These are phyloP conservation scores for Cranoglanis bouderius DNA, from an alignment of 2,113 vertebrate genomes.

Conservation along the genomic window DNA sequence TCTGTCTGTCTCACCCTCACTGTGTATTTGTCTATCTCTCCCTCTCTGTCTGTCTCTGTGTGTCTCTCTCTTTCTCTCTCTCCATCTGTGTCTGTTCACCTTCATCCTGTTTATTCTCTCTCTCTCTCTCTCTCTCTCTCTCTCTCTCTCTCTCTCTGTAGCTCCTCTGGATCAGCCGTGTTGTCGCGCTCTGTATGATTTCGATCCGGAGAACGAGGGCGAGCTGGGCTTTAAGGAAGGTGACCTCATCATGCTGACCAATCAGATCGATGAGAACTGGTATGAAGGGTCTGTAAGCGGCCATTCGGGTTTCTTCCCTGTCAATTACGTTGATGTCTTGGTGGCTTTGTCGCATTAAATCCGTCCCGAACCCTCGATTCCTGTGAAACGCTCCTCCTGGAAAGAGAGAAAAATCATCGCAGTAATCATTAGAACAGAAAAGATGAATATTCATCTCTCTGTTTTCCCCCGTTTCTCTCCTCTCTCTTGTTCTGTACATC, in stretches of 20 bases:
- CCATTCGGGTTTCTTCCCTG: slow-evolving; percentile 98
- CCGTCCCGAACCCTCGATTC: slow-evolving; percentile 23
- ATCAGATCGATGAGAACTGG: slow-evolving; percentile 99
- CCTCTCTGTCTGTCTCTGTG: neutral
- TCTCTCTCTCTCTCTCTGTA: slow-evolving; percentile 45
- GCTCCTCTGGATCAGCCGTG: slow-evolving; percentile 93
- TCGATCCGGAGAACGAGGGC: slow-evolving; percentile 97
- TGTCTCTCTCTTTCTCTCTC: neutral
- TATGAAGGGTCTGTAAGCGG: slow-evolving; percentile 96
- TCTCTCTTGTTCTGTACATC: neutral
- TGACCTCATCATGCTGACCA: slow-evolving; percentile 96
- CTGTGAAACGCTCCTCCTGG: neutral
- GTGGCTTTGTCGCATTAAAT: slow-evolving; percentile 92
- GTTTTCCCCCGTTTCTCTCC: neutral
- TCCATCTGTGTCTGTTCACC: too few species aligned
- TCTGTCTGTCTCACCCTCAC: too few species aligned
- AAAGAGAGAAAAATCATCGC: neutral
- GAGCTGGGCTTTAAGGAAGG: slow-evolving; percentile 98
- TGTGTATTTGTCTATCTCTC: neutral
- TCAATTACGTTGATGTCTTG: slow-evolving; percentile 98
- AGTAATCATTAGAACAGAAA: neutral
- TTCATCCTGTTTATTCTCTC: neutral
- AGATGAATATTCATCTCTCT: slow-evolving; percentile 21
- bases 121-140: neutral
- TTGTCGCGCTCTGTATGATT: slow-evolving; percentile 95